Conservation (phyloP, 2,888 invertebrate genomes). For the Vannuccia rotundouncinata region DNA sequence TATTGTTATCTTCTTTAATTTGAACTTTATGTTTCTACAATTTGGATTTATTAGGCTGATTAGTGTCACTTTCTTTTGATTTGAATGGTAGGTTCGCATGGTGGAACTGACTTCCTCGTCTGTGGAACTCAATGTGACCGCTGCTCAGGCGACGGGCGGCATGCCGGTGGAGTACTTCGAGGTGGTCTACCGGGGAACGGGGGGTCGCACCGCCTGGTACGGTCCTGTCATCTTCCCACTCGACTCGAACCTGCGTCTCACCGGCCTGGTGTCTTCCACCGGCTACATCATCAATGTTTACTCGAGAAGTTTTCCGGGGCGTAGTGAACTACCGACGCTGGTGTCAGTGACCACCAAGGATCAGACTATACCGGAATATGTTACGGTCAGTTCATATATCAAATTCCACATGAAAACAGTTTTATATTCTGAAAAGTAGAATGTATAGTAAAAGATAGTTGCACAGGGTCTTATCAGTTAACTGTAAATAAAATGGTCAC, state of each 20-base stretch:
- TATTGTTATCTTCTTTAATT: too few species aligned
- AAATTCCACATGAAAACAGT: too few species aligned
- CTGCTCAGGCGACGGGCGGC: slow-evolving; percentile 30
- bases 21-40: too few species aligned
- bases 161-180: slow-evolving; percentile 36
- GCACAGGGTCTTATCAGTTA: too few species aligned
- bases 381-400: background rate
- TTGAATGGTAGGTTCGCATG: background rate
- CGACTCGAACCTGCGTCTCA: slow-evolving; percentile 24
- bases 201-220: slow-evolving; percentile 30
- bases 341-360: slow-evolving; percentile 5
- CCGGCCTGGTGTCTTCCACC: slow-evolving; percentile 32
- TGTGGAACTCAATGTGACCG: slow-evolving; percentile 9
- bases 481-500: too few species aligned
- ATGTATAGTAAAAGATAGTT: too few species aligned
- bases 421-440: too few species aligned
- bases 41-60: too few species aligned
- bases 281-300: slow-evolving; percentile 15
- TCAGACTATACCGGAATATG: background rate
- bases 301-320: slow-evolving; percentile 32
- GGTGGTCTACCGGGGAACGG: slow-evolving; percentile 29
- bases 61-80: too few species aligned
- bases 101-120: slow-evolving; percentile 11
- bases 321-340: slow-evolving; percentile 6
- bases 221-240: slow-evolving; percentile 35